These are phyloP conservation scores for Etia nguti DNA, from an alignment of 2,113 vertebrate genomes.

Conservation along the genomic window DNA sequence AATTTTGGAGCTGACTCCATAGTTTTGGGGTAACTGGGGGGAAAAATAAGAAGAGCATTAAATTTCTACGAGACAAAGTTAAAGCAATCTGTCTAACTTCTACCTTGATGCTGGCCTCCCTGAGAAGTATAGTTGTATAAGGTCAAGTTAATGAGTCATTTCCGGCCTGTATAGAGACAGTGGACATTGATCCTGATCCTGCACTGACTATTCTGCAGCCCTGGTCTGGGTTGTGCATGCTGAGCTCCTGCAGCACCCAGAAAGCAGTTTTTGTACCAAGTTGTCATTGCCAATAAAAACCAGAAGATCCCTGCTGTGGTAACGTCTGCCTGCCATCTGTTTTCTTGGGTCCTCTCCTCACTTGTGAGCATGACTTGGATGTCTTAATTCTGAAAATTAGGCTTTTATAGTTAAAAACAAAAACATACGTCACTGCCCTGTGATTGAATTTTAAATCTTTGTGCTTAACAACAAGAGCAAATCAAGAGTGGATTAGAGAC, in stretches of 20 bases:
- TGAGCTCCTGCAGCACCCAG: not conserved
- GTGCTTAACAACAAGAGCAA: not conserved
- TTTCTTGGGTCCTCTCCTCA: not conserved
- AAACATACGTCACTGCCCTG: not conserved
- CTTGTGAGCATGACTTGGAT: not conserved
- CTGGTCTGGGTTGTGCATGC: slow-evolving; percentile 17
- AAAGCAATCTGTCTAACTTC: not conserved
- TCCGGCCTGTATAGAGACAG: not conserved
- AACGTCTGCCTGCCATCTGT: slow-evolving; percentile 39
- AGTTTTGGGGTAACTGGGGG: not conserved
- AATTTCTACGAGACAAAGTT: accelerated
- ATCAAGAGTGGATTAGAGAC: slow-evolving; percentile 27
- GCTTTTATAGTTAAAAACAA: not conserved
- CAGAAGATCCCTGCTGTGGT: slow-evolving; percentile 20
- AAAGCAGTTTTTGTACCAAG: slow-evolving; percentile 61
- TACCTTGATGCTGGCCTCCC: too few species aligned
- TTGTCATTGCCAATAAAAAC: slow-evolving; percentile 65
- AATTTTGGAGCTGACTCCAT: not conserved
- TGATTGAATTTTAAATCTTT: not conserved
- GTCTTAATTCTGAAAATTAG: not conserved
- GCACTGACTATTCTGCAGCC: not conserved
- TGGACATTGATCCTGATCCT: not conserved
- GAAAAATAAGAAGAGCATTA: not conserved
- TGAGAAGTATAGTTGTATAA: not conserved
- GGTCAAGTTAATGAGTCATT: not conserved